Evolutionary conservation across 2,888 invertebrate species (phyloP).

Genomic region (Chaetoderma sp.): DNA sequence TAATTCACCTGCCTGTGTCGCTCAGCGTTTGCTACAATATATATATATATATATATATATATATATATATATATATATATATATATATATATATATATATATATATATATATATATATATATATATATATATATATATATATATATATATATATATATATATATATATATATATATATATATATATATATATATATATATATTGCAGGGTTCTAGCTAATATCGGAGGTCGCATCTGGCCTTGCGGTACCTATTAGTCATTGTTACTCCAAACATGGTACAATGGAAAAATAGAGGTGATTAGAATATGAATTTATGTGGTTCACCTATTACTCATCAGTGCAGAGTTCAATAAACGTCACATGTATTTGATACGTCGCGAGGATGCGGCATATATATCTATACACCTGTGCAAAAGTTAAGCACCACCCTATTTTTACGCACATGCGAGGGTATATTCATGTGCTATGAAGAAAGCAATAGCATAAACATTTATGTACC

Average conservation of each 20-base stretch:
- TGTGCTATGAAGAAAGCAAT: too few relatives aligned
- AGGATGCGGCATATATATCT: not conserved
- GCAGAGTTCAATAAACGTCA: too few relatives aligned
- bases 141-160: not conserved
- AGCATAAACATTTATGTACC: too few relatives aligned
- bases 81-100: too few relatives aligned
- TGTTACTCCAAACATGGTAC: not conserved
- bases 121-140: conserved; percentile 1
- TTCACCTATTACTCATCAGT: too few relatives aligned
- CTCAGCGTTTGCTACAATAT: not conserved
- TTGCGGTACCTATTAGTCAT: too few relatives aligned
- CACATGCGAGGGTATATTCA: too few relatives aligned
- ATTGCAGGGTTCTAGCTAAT: not conserved
- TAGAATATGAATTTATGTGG: not conserved
- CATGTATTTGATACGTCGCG: too few relatives aligned
- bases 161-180: not conserved
- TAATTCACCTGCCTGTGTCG: too few relatives aligned
- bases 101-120: not conserved
- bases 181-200: not conserved
- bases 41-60: not conserved
- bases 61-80: not conserved
- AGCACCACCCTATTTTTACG: too few relatives aligned
- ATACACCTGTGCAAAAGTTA: too few relatives aligned
- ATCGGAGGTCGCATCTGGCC: not conserved
- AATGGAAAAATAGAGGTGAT: not conserved